Evolutionary conservation across 2,113 vertebrate species (phyloP).

Genomic region (Marmota flaviventris): DNA sequence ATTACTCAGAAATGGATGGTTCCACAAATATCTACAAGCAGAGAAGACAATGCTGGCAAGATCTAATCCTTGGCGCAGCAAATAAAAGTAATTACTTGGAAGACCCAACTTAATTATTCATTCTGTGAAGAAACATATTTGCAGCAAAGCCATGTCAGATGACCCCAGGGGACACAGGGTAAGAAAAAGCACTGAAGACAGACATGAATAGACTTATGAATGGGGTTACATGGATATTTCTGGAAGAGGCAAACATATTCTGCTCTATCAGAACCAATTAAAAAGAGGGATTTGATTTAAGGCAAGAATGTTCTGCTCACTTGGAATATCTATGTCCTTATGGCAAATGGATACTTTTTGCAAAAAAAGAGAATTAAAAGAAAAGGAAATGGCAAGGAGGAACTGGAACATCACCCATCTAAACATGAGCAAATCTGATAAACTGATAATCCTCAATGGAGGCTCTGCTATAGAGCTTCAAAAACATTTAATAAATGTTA

Average conservation of each 20-base stretch:
- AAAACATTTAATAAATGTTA: neutral
- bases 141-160: neutral
- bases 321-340: neutral
- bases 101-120: slow-evolving; percentile 2
- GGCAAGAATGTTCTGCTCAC: neutral
- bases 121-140: neutral
- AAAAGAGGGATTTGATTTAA: neutral
- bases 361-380: neutral
- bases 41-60: neutral
- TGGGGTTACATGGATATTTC: neutral
- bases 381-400: slow-evolving; percentile 15
- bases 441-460: neutral
- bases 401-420: neutral
- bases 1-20: slow-evolving; percentile 14
- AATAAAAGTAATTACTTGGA: slow-evolving; percentile 61
- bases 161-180: neutral
- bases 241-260: neutral
- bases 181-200: neutral
- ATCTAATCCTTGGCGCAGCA: slow-evolving; percentile 11
- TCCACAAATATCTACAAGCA: neutral
- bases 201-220: neutral
- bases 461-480: neutral
- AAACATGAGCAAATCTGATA: neutral
- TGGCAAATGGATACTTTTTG: neutral
- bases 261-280: neutral